A percentile compares a stretch with the other conserved stretches of the same genome.
These are phyloP conservation scores for Grapholita molesta DNA, from an alignment of 1,140 invertebrate species.

Conservation along the genomic window DNA sequence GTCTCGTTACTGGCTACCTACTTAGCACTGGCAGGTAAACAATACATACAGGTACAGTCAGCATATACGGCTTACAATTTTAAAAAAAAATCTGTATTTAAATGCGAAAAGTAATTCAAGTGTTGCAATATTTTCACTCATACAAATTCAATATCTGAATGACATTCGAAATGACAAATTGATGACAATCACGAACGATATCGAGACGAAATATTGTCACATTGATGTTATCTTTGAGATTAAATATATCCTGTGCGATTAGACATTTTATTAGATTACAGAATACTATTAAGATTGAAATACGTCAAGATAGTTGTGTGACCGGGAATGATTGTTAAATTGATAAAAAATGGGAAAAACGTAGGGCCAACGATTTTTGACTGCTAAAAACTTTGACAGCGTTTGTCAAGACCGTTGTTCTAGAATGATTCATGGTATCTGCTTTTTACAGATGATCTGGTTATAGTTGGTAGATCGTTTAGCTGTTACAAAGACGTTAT, in stretches of 20 bases:
- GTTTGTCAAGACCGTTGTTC: too few relatives aligned
- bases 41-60: not conserved
- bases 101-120: not conserved
- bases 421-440: too few relatives aligned
- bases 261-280: too few relatives aligned
- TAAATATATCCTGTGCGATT: not conserved
- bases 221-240: not conserved
- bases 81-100: not conserved
- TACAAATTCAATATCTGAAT: not conserved
- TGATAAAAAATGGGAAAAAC: too few relatives aligned
- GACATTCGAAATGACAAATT: not conserved
- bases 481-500: too few relatives aligned
- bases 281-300: not conserved
- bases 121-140: not conserved
- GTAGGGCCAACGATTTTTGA: too few relatives aligned
- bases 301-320: too few relatives aligned
- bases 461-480: too few relatives aligned
- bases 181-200: not conserved
- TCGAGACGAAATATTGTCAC: not conserved
- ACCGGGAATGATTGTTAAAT: not conserved
- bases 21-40: conserved; percentile 4
- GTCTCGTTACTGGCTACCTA: conserved; percentile 10
- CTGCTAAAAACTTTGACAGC: too few relatives aligned
- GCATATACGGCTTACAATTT: not conserved
- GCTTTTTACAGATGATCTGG: too few relatives aligned